Conservation (phyloP, 2,797 vertebrate genomes). For the Bryconaethiops microstoma region DNA sequence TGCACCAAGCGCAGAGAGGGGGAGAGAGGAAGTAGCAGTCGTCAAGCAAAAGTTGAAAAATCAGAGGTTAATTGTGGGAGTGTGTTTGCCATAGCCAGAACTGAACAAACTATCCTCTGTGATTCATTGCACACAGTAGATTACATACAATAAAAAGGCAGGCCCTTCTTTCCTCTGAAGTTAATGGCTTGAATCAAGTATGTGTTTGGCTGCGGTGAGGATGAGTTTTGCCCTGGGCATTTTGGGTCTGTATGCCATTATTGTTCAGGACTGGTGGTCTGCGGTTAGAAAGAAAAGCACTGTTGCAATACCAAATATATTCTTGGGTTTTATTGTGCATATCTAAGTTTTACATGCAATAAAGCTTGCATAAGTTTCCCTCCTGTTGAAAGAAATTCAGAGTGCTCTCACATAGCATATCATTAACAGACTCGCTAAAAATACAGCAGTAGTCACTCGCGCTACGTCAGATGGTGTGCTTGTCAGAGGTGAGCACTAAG, state of each 20-base stretch:
- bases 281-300: not conserved
- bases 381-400: slow-evolving; percentile 3
- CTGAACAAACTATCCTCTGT: slow-evolving; percentile 60
- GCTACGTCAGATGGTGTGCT: not conserved
- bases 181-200: slow-evolving; percentile 58
- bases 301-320: slow-evolving; percentile 10
- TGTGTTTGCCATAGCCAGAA: slow-evolving; percentile 62
- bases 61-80: slow-evolving; percentile 71
- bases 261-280: not conserved
- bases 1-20: not conserved
- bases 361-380: not conserved
- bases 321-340: not conserved
- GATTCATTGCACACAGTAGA: slow-evolving; percentile 68
- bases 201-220: slow-evolving; percentile 56
- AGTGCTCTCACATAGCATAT: not conserved
- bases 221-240: slow-evolving; percentile 38
- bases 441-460: not conserved
- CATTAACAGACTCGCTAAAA: not conserved
- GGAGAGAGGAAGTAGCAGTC: slow-evolving; percentile 53
- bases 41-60: slow-evolving; percentile 50
- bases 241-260: slow-evolving; percentile 38
- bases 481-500: not conserved
- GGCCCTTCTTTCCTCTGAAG: slow-evolving; percentile 55
- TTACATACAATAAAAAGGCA: slow-evolving; percentile 52
- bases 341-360: slow-evolving; percentile 8